A percentile compares a stretch with the other conserved stretches of the same genome.
These are phyloP conservation scores for Neocrepidodera transversa DNA, from an alignment of 2,888 invertebrate species.

Conservation along the genomic window DNA sequence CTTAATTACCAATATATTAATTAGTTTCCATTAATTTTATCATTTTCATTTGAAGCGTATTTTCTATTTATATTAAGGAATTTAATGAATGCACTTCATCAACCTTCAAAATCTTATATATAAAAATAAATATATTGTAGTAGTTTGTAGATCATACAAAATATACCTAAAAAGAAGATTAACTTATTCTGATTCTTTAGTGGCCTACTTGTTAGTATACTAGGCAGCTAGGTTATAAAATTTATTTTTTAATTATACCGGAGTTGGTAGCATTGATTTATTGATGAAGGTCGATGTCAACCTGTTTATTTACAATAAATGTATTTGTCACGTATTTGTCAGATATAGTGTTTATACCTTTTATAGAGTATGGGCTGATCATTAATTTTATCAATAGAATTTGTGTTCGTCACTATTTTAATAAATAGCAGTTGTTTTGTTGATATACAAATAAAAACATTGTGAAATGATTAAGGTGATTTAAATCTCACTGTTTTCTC, in stretches of 20 bases:
- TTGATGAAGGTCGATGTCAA: constrained; percentile 21
- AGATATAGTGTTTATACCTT: constrained; percentile 12
- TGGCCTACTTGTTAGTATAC: no score
- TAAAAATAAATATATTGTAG: no score
- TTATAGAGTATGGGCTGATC: constrained; percentile 17
- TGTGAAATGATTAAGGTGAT: constrained; percentile 10
- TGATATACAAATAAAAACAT: not conserved
- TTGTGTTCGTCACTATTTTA: not conserved
- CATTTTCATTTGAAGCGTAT: constrained; percentile 1
- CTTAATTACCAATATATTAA: not conserved
- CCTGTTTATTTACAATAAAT: constrained; percentile 26
- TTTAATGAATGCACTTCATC: constrained; percentile 12
- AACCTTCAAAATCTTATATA: constrained; percentile 15
- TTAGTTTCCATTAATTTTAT: not conserved
- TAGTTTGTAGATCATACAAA: no score
- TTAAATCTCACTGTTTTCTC: constrained; percentile 6
- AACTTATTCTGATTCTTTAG: no score
- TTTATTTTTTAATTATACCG: not conserved
- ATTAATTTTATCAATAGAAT: constrained; percentile 7
- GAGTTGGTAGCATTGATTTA: constrained; percentile 9
- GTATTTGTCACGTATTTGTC: constrained; percentile 27
- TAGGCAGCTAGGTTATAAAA: no score
- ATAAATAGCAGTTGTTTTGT: constrained; percentile 5
- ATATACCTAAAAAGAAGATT: no score
- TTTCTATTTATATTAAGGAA: constrained; percentile 8